These are phyloP conservation scores for silkworm (Bombyx mori) DNA, from an alignment of 1,140 invertebrate species.

Conservation along the genomic window ASM3026992v2 NC_085110.1:13408501-13409000, in stretches of 20 bases:
- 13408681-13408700: conserved; percentile 65
- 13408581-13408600: conserved; percentile 17
- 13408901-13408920: conserved; percentile 68
- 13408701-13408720: conserved; percentile 53
- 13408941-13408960: conserved; percentile 37
- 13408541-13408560: background rate
- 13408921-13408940: conserved; percentile 65
- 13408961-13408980: no score
- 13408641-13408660: conserved; percentile 69
- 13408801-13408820: conserved; percentile 67
- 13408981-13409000: no score
- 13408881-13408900: conserved; percentile 61
- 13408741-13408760: no score
- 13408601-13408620: conserved; percentile 16
- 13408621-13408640: conserved; percentile 56
- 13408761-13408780: conserved; percentile 17
- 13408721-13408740: background rate
- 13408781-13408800: conserved; percentile 67
- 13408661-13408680: conserved; percentile 67
- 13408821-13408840: conserved; percentile 68
- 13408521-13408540: conserved; percentile 30
- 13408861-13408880: conserved; percentile 65
- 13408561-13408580: conserved; percentile 29
- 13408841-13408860: conserved; percentile 65
- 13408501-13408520: conserved; percentile 20